Conservation (phyloP, 2,797 vertebrate species). For the Anas georgica region DNA sequence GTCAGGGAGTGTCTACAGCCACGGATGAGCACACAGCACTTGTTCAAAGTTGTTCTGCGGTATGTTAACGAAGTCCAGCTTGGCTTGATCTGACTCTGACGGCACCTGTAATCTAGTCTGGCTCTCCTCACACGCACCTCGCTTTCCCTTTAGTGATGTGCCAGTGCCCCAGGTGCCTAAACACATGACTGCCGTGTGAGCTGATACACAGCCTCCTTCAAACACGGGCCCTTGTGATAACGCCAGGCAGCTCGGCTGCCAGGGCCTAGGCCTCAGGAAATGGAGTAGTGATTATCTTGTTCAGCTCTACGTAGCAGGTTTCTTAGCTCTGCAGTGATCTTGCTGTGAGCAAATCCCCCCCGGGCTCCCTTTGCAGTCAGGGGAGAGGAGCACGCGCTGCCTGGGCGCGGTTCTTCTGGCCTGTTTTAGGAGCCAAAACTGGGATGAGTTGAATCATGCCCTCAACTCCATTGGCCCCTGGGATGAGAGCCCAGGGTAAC, state of each 20-base stretch:
- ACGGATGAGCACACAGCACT: neutral
- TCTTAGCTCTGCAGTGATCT: neutral
- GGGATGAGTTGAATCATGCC: neutral
- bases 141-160: neutral
- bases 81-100: neutral
- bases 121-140: neutral
- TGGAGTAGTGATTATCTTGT: neutral
- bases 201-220: neutral
- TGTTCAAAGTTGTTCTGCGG: neutral
- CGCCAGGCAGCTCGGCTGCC: neutral
- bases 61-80: neutral
- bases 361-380: neutral
- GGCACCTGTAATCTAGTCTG: neutral
- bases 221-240: neutral
- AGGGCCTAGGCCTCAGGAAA: neutral
- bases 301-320: neutral
- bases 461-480: accelerated
- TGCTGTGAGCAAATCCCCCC: neutral
- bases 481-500: neutral
- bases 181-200: neutral
- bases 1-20: neutral
- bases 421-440: neutral
- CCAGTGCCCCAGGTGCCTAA: neutral
- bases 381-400: neutral
- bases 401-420: neutral